These are phyloP conservation scores for Zenarchopterus dispar DNA, from an alignment of 2,797 vertebrate genomes.

Conservation along the genomic window DNA sequence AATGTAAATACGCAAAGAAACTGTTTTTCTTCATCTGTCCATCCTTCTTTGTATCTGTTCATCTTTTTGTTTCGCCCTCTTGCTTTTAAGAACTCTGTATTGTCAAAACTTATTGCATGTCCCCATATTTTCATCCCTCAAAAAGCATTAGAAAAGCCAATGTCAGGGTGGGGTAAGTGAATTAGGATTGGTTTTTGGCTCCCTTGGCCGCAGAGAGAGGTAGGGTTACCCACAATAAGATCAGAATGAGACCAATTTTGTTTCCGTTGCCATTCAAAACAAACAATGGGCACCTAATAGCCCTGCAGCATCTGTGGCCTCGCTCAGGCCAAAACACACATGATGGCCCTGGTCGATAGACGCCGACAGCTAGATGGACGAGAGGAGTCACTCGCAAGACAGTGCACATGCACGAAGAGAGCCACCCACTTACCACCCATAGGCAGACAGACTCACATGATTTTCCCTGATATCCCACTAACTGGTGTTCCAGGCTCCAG, in stretches of 20 bases:
- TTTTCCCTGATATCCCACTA: conserved; percentile 68
- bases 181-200: conserved; percentile 87
- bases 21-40: conserved; percentile 6
- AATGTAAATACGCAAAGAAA: conserved; percentile 11
- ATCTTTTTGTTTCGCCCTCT: conserved; percentile 65
- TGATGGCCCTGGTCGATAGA: conserved; percentile 83
- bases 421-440: conserved; percentile 43
- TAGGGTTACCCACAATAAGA: conserved; percentile 89
- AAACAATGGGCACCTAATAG: conserved; percentile 89
- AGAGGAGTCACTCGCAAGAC: conserved; percentile 45
- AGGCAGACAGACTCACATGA: conserved; percentile 37
- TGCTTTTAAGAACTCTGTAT: conserved; percentile 65
- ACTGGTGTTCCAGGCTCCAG: conserved; percentile 76
- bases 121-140: conserved; percentile 85
- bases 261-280: conserved; percentile 89
- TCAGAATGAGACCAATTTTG: conserved; percentile 87
- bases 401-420: conserved; percentile 20
- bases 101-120: conserved; percentile 79
- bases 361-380: conserved; percentile 77
- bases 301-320: conserved; percentile 83
- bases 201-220: conserved; percentile 81
- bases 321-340: conserved; percentile 75
- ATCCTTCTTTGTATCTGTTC: conserved; percentile 36
- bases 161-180: conserved; percentile 81
- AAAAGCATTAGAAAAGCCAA: conserved; percentile 85